Evolutionary conservation across 2,888 invertebrate genomes (phyloP).

Genomic region (Troides helena): DNA sequence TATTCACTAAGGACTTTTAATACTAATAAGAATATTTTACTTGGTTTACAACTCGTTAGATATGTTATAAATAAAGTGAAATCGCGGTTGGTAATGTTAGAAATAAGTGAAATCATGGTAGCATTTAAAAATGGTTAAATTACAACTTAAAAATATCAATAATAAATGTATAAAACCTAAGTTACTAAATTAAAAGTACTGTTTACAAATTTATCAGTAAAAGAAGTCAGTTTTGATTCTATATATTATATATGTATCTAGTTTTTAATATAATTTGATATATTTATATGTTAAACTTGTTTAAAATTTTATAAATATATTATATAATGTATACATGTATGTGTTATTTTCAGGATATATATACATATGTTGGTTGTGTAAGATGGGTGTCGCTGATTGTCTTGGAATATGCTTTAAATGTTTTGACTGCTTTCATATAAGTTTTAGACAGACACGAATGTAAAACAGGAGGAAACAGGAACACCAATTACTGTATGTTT

Average conservation of each 20-base stretch:
- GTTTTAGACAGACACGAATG: conserved; percentile 13
- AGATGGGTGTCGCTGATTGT: conserved; percentile 66
- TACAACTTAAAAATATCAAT: no score
- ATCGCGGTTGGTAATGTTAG: no score
- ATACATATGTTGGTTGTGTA: conserved; percentile 49
- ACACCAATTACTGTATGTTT: background rate
- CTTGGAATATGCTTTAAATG: conserved; percentile 74
- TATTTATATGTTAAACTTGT: no score
- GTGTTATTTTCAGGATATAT: conserved; percentile 18
- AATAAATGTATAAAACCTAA: no score
- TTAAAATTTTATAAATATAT: no score
- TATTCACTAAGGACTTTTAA: no score
- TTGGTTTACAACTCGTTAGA: background rate
- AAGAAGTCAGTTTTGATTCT: no score
- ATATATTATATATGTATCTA: no score
- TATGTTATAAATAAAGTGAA: background rate
- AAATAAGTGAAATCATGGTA: conserved; percentile 19
- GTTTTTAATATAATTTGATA: no score
- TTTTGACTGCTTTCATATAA: conserved; percentile 41
- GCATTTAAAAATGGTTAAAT: conserved; percentile 1
- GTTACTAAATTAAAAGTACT: no score
- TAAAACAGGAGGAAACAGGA: conserved; percentile 3
- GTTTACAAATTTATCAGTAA: no score
- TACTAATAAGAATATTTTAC: background rate
- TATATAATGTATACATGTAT: background rate